Conservation (phyloP, 2,113 vertebrate species). For the Tetrao urogallus region DNA sequence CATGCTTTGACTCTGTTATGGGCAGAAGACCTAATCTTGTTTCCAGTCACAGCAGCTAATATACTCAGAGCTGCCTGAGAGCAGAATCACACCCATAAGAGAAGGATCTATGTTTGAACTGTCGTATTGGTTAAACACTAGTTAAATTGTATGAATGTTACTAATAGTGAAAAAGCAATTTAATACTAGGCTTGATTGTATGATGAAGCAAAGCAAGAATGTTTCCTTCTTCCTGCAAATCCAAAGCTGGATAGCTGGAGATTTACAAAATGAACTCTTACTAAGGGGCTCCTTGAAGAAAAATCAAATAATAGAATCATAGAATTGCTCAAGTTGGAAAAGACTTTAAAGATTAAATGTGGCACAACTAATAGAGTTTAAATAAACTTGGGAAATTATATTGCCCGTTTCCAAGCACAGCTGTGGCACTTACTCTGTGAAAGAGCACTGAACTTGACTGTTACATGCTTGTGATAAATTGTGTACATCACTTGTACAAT, state of each 20-base stretch:
- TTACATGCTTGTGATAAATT: neutral
- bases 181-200: neutral
- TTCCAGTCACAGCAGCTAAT: neutral
- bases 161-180: neutral
- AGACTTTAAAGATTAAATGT: neutral
- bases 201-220: neutral
- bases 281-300: neutral
- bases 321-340: too few species aligned
- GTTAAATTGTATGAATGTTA: neutral
- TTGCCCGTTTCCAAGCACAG: neutral
- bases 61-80: neutral
- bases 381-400: neutral
- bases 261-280: neutral
- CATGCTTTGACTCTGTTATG: neutral
- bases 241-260: neutral
- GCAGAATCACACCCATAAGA: neutral
- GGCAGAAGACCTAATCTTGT: constrained; percentile 20
- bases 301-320: neutral
- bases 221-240: neutral
- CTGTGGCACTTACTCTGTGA: neutral
- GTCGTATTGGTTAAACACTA: neutral
- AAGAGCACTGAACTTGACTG: neutral
- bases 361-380: neutral
- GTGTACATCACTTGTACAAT: neutral
- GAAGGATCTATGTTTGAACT: neutral